phyloP scores from a whole-genome alignment of 2,888 invertebrate species.

The Lasioglossum figueresi region DNA sequence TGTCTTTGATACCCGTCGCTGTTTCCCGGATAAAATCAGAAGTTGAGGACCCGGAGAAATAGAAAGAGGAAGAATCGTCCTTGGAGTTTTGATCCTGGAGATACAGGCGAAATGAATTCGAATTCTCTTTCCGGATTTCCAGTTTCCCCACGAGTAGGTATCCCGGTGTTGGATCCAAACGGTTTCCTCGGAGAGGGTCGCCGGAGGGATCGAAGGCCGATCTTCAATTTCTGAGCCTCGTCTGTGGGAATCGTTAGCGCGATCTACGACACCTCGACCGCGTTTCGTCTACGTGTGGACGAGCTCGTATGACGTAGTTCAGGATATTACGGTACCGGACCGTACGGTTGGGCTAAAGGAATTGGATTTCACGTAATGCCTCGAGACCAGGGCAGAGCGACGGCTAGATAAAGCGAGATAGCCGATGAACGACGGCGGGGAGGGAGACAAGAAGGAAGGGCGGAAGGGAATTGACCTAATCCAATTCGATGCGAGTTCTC shows the following conservation, averaged over 20 bases:
- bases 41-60: slow-evolving; percentile 7
- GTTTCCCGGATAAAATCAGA: slow-evolving; percentile 1
- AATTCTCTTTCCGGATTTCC: slow-evolving; percentile 4
- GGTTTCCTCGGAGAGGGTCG: not conserved
- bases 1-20: not conserved
- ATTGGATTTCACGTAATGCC: slow-evolving; percentile 72
- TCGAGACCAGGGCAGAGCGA: slow-evolving; percentile 44
- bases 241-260: slow-evolving; percentile 42
- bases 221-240: slow-evolving; percentile 29
- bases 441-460: slow-evolving; percentile 52
- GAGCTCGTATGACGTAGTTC: slow-evolving; percentile 50
- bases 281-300: slow-evolving; percentile 56
- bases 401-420: slow-evolving; percentile 55
- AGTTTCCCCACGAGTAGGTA: not conserved
- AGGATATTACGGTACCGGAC: slow-evolving; percentile 64
- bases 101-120: slow-evolving; percentile 36
- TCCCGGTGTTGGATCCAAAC: not conserved
- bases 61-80: slow-evolving; percentile 1
- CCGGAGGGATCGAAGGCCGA: slow-evolving; percentile 16
- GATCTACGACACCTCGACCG: slow-evolving; percentile 43
- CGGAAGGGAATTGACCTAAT: slow-evolving; percentile 71
- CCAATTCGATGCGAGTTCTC: slow-evolving; percentile 75
- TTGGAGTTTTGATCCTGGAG: slow-evolving; percentile 3
- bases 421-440: slow-evolving; percentile 22
- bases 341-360: slow-evolving; percentile 67